phyloP scores from a whole-genome alignment of 1,140 invertebrate species.

The Drosophila melanica region DNA sequence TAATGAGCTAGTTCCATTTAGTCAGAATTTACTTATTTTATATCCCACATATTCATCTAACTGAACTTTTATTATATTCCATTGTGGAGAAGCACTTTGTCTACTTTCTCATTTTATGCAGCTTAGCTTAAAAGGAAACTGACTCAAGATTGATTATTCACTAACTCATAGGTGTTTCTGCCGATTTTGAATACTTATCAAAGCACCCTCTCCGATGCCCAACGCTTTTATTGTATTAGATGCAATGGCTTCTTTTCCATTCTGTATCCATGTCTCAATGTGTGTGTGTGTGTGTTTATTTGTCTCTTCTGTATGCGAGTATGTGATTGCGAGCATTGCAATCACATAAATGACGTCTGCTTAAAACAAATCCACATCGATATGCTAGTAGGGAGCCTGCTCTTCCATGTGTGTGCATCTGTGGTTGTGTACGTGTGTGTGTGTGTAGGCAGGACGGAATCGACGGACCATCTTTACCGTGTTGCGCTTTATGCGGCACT shows the following conservation, averaged over 20 bases:
- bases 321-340: constrained; percentile 46
- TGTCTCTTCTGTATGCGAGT: constrained; percentile 23
- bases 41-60: too few species aligned
- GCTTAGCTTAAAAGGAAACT: not conserved
- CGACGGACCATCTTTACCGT: constrained; percentile 22
- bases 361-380: constrained; percentile 34
- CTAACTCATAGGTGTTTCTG: not conserved
- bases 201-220: not conserved
- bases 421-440: not conserved
- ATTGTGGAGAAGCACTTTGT: not conserved
- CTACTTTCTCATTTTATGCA: not conserved
- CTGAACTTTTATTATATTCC: too few species aligned
- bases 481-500: constrained; percentile 28
- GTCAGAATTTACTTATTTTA: too few species aligned
- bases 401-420: not conserved
- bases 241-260: not conserved
- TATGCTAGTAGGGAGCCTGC: constrained; percentile 11
- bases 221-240: constrained; percentile 26
- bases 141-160: not conserved
- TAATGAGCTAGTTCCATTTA: too few species aligned
- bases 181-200: constrained; percentile 1
- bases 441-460: not conserved
- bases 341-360: constrained; percentile 45
- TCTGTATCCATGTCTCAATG: not conserved
- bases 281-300: constrained; percentile 1